Evolutionary conservation across 92 coral and sea anemone genomes (phyloP).

Genomic region (Porites evermanni): DNA sequence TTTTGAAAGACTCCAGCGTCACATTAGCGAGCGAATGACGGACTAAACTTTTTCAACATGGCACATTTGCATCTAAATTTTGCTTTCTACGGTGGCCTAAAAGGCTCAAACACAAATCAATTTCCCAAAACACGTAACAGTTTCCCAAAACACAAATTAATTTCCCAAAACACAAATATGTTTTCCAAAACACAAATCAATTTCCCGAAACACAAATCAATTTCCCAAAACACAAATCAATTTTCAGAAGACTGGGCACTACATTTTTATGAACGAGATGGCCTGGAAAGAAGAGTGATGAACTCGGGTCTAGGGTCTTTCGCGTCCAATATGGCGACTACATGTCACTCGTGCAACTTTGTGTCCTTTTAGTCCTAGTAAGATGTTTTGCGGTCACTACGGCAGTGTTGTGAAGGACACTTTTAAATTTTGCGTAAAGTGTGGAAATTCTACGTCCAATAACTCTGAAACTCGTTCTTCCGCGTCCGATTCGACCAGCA

Average conservation of each 20-base stretch:
- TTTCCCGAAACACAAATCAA: neutral
- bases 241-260: no score
- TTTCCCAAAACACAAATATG: no score
- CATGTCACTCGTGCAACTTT: neutral
- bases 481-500: neutral
- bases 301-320: no score
- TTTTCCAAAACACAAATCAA: no score
- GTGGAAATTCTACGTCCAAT: slow-evolving; percentile 26
- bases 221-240: no score
- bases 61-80: no score
- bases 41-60: no score
- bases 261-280: no score
- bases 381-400: slow-evolving; percentile 29
- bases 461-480: neutral
- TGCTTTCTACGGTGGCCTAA: no score
- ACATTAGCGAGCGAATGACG: no score
- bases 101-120: neutral
- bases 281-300: no score
- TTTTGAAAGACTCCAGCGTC: no score
- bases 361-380: neutral
- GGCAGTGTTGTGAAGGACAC: neutral
- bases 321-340: neutral
- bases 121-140: neutral
- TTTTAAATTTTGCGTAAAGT: slow-evolving; percentile 37
- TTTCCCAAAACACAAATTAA: neutral